These are phyloP conservation scores for Drosophila funebris DNA, from an alignment of 1,140 invertebrate species.

Conservation along the genomic window DNA sequence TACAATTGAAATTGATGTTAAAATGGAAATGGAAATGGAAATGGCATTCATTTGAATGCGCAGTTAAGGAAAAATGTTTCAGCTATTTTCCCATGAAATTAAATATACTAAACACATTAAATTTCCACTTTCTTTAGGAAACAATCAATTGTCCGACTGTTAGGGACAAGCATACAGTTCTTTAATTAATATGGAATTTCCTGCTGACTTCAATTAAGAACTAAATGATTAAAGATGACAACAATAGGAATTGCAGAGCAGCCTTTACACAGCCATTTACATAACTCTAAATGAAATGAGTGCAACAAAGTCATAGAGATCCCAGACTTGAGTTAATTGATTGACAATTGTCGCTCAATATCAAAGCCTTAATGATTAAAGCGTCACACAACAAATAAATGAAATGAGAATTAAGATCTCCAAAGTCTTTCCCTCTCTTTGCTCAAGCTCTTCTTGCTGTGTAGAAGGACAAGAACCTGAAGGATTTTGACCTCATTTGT, in stretches of 20 bases:
- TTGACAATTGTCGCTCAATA: slow-evolving; percentile 65
- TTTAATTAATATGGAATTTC: slow-evolving; percentile 39
- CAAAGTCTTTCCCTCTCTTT: neutral
- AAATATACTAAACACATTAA: neutral
- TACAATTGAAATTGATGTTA: slow-evolving; percentile 16
- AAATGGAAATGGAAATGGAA: slow-evolving; percentile 4
- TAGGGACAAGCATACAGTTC: slow-evolving; percentile 16
- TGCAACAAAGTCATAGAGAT: slow-evolving; percentile 27
- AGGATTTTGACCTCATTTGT: slow-evolving; percentile 81
- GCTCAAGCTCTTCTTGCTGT: slow-evolving; percentile 1
- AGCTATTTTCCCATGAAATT: slow-evolving; percentile 19
- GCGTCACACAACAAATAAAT: neutral
- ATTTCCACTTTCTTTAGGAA: slow-evolving; percentile 13
- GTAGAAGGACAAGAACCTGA: slow-evolving; percentile 80
- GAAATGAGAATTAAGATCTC: neutral
- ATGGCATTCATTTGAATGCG: slow-evolving; percentile 35
- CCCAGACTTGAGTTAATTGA: slow-evolving; percentile 33
- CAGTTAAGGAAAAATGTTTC: slow-evolving; percentile 8
- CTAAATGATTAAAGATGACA: slow-evolving; percentile 20
- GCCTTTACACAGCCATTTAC: slow-evolving; percentile 24
- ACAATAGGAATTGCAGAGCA: slow-evolving; percentile 11
- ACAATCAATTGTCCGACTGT: neutral
- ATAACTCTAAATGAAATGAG: slow-evolving; percentile 35
- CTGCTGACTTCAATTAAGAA: slow-evolving; percentile 31
- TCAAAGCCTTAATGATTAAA: slow-evolving; percentile 35